Conservation (phyloP, 1,140 invertebrate genomes). For the Coenobita brevimanus region DNA sequence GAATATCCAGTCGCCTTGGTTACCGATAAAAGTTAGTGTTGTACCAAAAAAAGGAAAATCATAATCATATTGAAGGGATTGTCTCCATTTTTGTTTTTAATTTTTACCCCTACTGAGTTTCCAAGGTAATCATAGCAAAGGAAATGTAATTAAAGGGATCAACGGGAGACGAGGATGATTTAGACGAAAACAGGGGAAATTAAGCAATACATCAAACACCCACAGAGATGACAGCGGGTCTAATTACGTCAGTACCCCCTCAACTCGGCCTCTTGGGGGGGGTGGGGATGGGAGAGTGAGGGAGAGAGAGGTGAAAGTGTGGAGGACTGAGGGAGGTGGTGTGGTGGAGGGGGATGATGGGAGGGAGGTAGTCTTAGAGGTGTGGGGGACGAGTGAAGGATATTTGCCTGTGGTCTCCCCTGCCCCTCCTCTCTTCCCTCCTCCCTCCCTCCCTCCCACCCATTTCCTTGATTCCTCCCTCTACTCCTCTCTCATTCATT, state of each 20-base stretch:
- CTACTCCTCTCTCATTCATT: too few species aligned
- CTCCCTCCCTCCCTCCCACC: not conserved
- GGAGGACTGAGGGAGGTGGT: too few species aligned
- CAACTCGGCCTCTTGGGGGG: constrained; percentile 10
- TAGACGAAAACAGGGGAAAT: constrained; percentile 43
- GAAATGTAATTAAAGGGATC: constrained; percentile 51
- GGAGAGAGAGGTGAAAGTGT: too few species aligned
- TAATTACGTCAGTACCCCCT: constrained; percentile 49
- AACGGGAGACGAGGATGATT: constrained; percentile 47
- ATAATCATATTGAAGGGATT: too few species aligned
- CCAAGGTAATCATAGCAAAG: constrained; percentile 19
- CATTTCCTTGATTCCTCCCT: too few species aligned
- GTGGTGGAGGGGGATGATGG: too few species aligned
- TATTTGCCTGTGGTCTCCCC: constrained; percentile 23
- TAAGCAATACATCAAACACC: constrained; percentile 49
- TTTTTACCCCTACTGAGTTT: too few species aligned
- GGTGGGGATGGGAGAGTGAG: too few species aligned
- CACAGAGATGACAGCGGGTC: constrained; percentile 41
- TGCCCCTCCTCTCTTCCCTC: not conserved
- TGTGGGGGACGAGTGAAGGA: constrained; percentile 20
- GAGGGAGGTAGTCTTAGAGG: not conserved
- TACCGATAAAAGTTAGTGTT: too few species aligned
- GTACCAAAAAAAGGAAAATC: too few species aligned
- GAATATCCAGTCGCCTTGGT: too few species aligned
- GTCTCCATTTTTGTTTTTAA: not conserved